Percentiles rank a stretch among this genome's conserved stretches.
These are phyloP conservation scores for Xiphorhynchus erythropygius DNA, from an alignment of 2,797 vertebrate genomes.

Conservation along the genomic window DNA sequence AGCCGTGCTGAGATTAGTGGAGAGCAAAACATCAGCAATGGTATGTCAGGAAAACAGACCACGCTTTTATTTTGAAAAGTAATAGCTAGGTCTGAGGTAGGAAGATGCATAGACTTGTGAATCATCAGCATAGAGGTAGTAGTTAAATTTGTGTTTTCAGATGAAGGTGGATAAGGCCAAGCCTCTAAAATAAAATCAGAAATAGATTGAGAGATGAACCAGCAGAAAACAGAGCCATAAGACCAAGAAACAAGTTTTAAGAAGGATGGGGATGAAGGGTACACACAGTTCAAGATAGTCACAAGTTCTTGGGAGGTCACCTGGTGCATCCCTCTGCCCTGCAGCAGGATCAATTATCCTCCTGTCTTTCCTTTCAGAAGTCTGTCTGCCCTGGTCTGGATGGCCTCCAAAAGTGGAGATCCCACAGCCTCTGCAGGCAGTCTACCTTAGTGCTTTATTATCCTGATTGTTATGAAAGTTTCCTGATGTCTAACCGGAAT, in stretches of 20 bases:
- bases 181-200: conserved; percentile 15
- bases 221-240: neutral
- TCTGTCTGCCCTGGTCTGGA: conserved; percentile 52
- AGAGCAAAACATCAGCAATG: conserved; percentile 8
- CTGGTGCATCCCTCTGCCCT: neutral
- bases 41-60: neutral
- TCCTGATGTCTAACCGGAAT: conserved; percentile 65
- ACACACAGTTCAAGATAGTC: neutral
- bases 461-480: conserved; percentile 65
- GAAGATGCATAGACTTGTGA: conserved; percentile 28
- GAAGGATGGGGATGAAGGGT: neutral
- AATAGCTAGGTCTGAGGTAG: neutral
- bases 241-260: neutral
- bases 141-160: conserved; percentile 26
- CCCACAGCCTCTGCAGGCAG: conserved; percentile 50
- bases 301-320: neutral
- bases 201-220: neutral
- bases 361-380: conserved; percentile 26
- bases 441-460: conserved; percentile 57
- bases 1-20: neutral
- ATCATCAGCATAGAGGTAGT: conserved; percentile 39
- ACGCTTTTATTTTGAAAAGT: conserved; percentile 44
- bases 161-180: conserved; percentile 50
- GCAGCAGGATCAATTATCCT: conserved; percentile 16
- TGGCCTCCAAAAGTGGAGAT: conserved; percentile 38